Base-by-base conservation (phyloP, 2,888 invertebrate species). In the Eupelmus urozonus region DNA sequence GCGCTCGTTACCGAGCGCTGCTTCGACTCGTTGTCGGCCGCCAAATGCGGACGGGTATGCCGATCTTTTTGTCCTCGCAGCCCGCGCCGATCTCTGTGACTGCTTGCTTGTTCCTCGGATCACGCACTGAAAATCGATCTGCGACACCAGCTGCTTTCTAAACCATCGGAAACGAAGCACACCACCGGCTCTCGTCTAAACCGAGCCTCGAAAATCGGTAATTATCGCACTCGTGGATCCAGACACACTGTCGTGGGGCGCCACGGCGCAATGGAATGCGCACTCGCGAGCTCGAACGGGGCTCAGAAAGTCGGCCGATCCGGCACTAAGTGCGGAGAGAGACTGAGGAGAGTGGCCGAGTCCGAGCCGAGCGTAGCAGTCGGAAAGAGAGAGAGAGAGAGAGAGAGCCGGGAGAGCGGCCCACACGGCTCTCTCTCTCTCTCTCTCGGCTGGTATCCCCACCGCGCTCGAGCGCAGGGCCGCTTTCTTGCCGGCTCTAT, bases 401-500 rank as follows among this genome's bases (percentile, higher is more conserved):
- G 65, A 42, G 49, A 3, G 9, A n/a, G 25, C 16, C 23, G 65
- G 13, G 60, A 62, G 53, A 42, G 55, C 72, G 69, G 79, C 79
- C 72, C 76, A 79, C 72, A 60, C 70, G 69, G 23, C 40, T 59
- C 70, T 63, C 55, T 57, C 27, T 69, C 57, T 51, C 65, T 73
- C 69, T 72, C 34, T 45, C 53, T 29, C 60, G 57, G 57, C 74
- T 62, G 49, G 66, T 78, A n/a, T 49, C 74, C 55, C 69, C 63
- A 63, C 69, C 51, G 23, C 51, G 7, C 18, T 67, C 71, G 29
- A 63, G 66, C 63, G 60, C 9, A 83, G 67, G 72, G 84, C 84
- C 85, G 86, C 86, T 86, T 87, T 87, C 87, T 88, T 86, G 87
- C 86, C 81, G 84, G 84, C 85, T 63, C n/a, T n/a, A n/a, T n/a